Base-by-base conservation (phyloP, 2,888 invertebrate genomes). In the Tholera decimalis region DNA sequence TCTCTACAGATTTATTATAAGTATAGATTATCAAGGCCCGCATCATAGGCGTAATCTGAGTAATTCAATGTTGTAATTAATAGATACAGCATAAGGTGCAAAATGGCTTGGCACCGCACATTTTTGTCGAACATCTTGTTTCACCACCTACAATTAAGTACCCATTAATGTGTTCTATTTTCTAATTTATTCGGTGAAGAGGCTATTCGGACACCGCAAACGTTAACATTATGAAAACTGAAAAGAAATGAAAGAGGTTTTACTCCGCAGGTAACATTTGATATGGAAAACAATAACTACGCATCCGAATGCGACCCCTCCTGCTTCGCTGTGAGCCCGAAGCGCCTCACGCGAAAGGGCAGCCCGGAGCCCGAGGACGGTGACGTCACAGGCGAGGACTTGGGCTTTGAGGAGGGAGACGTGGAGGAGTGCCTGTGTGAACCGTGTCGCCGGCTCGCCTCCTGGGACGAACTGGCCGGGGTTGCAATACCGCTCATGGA, bases 401-500 rank as follows among this genome's bases (percentile, higher is more conserved):
- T 93, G 1, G 93, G 94, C 35, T 94, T 94, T 63, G 94, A 94
- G 65, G 93, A 93, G 37, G 93, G 92, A 3, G 91, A 91, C 5
- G 87, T 78, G 5, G 92, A 92, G 18, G 92, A 91, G 60, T 96
- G 96, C 46, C 85, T 84, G 0, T 93, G 96, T 50, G 90, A 80
- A 0, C 89, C 93, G 0, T 95, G 95, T 53, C 77, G 82, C 22
- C 79, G 92, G 8, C 91, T 96, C 15, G 92, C 93, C 1, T 89
- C 96, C 13, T 98, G 98, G 98, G 98, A 98, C 88, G 97, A 97
- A 83, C 97, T 98, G 83, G 97, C 97, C 1, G 96, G 96, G 20
- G 97, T 98, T 0, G 98, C 97, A 0, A 96, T 97, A 43, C 97
- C 98, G 82, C 91, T 98, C 65, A 87, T 98, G 72, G 97, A 97